A percentile compares a stretch with the other conserved stretches of the same genome.
Conservation (phyloP, 2,888 invertebrate genomes). For the Steinernema scapterisci region DNA sequence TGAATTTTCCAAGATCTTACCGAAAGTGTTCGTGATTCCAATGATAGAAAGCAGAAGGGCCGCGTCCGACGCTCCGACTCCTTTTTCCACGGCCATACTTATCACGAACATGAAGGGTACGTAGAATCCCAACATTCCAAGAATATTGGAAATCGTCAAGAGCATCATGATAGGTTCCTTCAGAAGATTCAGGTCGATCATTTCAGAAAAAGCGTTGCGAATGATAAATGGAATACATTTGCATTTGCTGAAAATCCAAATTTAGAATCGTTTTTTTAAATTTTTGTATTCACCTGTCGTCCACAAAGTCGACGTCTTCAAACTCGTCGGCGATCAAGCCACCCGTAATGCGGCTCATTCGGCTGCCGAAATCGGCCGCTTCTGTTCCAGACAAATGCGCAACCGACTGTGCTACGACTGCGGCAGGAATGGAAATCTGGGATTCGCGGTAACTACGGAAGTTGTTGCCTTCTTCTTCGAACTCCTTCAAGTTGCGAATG, state of each 20-base stretch:
- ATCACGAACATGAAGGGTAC: conserved; percentile 82
- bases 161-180: conserved; percentile 84
- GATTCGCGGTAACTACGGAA: conserved; percentile 47
- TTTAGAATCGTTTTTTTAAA: background rate
- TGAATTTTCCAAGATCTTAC: conserved; percentile 68
- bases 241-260: conserved; percentile 56
- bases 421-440: conserved; percentile 52
- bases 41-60: conserved; percentile 64
- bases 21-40: conserved; percentile 80
- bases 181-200: conserved; percentile 65
- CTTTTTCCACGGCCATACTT: conserved; percentile 53
- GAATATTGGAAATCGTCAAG: conserved; percentile 89
- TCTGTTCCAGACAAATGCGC: conserved; percentile 42
- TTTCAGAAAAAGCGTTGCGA: conserved; percentile 60
- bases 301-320: conserved; percentile 5
- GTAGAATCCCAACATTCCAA: conserved; percentile 91
- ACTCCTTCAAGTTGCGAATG: conserved; percentile 88
- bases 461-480: conserved; percentile 68
- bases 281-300: conserved; percentile 33
- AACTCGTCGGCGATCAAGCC: conserved; percentile 37
- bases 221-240: conserved; percentile 60
- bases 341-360: conserved; percentile 52
- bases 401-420: conserved; percentile 43
- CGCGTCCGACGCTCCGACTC: conserved; percentile 44
- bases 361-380: conserved; percentile 47